Evolutionary conservation across 1,140 invertebrate genomes (phyloP), one percentile per base, ranked within the genome.

Genomic region (Phortica variegata): DNA sequence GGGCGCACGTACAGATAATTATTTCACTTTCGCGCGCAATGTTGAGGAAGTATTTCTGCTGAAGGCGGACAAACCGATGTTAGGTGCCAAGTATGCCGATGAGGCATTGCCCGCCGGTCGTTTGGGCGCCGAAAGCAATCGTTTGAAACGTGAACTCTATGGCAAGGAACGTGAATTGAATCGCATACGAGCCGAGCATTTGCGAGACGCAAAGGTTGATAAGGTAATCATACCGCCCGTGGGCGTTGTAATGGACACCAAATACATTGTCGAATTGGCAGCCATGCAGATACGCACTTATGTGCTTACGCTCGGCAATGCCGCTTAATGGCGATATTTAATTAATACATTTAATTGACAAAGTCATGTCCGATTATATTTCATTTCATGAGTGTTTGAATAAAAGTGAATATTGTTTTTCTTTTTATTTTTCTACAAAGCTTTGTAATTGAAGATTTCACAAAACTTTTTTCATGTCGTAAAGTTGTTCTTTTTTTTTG

Each of bases 211-310:
- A 32, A 13, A 17, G 3, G 2, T 32, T 5, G 3, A 46, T 1
- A 21, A 20, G 0, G 17, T n/a, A 9, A 49, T 7, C 26, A 42
- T 5, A 18, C 49, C 6, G 12, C 37, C 20, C 47, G 6, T 29
- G 16, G 21, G 23, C 43, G 21, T 31, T 34, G 21, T 3, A 46
- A 7, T 13, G 38, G 9, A 8, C 41, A 49, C 19, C 4, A 56
- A 62, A 19, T 66, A 55, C 41, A 41, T 69, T 3, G 58, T 74
- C 6, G 70, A 73, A 43, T 15, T 74, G 17, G 58, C 56, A 15
- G 58, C 71, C 6, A 74, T 74, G 71, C 42, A 74, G 42, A 73
- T 74, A 40, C 66, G 71, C 9, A 74, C 71, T 13, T 74, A 69
- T 44, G 50, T 66, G n/a, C n/a, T n/a, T n/a, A n/a, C n/a, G n/a